Conservation (phyloP, 92 coral and sea anemone genomes). For the Hydrozoanthus gracilis region DNA sequence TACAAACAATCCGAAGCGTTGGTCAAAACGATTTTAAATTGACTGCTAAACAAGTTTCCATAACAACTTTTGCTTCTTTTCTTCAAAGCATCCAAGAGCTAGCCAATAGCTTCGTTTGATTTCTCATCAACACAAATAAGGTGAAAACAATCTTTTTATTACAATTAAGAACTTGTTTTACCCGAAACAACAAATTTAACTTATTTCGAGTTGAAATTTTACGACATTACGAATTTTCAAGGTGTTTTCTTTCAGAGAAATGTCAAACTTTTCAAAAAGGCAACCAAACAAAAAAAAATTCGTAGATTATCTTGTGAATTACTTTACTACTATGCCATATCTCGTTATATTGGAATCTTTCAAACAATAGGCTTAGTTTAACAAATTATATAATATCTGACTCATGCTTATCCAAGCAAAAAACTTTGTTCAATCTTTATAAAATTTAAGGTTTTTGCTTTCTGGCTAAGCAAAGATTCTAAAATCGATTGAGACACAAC, state of each 20-base stretch:
- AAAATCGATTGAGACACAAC: neutral
- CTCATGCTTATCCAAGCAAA: neutral
- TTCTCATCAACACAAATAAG: slow-evolving; percentile 20
- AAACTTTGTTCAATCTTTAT: neutral
- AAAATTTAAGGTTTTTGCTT: neutral
- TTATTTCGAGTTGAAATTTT: neutral
- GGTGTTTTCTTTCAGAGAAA: neutral
- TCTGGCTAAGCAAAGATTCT: no score
- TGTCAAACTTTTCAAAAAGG: neutral
- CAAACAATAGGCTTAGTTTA: slow-evolving; percentile 25
- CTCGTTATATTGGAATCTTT: slow-evolving; percentile 10
- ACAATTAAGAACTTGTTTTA: slow-evolving; percentile 19
- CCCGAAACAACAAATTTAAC: slow-evolving; percentile 8
- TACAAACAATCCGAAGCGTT: slow-evolving; percentile 34
- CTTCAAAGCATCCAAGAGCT: slow-evolving; percentile 36
- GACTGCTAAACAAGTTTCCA: slow-evolving; percentile 37
- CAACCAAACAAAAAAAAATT: neutral
- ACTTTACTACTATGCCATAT: neutral
- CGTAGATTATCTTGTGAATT: neutral
- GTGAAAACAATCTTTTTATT: slow-evolving; percentile 34
- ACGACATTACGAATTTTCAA: neutral
- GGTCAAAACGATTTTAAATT: slow-evolving; percentile 43
- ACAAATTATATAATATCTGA: slow-evolving; percentile 22
- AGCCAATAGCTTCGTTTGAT: neutral
- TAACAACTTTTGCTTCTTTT: slow-evolving; percentile 37